Conservation (phyloP, 2,888 invertebrate species). For the Bibio marci region DNA sequence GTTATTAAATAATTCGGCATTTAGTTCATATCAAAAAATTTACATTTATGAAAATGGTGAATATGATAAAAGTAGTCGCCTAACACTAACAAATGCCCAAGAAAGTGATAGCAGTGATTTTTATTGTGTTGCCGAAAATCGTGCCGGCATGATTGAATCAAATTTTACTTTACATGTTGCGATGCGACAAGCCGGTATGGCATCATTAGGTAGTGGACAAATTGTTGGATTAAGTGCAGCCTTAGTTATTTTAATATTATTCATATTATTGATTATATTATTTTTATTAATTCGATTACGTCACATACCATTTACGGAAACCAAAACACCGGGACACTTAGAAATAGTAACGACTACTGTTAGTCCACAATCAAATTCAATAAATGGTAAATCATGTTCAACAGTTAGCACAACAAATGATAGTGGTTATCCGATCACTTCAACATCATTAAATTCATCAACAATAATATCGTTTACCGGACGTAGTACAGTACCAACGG, state of each 20-base stretch:
- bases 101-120: constrained; percentile 70
- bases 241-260: constrained; percentile 56
- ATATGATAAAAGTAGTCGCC: constrained; percentile 55
- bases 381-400: constrained; percentile 28
- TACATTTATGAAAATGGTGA: constrained; percentile 60
- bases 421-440: constrained; percentile 22
- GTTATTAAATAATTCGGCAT: constrained; percentile 58
- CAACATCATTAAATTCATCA: constrained; percentile 11
- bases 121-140: constrained; percentile 79
- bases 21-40: constrained; percentile 61
- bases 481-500: constrained; percentile 8
- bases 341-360: constrained; percentile 51
- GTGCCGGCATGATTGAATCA: constrained; percentile 72
- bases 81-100: constrained; percentile 66
- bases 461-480: constrained; percentile 3
- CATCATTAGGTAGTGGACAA: constrained; percentile 65
- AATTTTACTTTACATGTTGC: constrained; percentile 77
- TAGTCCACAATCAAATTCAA: constrained; percentile 31
- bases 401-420: constrained; percentile 28
- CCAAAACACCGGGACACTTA: constrained; percentile 57
- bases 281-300: constrained; percentile 57
- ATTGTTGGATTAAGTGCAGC: constrained; percentile 74
- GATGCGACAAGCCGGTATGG: constrained; percentile 60
- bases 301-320: constrained; percentile 54
- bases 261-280: constrained; percentile 53